A percentile compares a stretch with the other conserved stretches of the same genome.
These are phyloP conservation scores for Pseudocheirus occidentalis DNA, from an alignment of 2,797 vertebrate genomes.

Conservation along the genomic window DNA sequence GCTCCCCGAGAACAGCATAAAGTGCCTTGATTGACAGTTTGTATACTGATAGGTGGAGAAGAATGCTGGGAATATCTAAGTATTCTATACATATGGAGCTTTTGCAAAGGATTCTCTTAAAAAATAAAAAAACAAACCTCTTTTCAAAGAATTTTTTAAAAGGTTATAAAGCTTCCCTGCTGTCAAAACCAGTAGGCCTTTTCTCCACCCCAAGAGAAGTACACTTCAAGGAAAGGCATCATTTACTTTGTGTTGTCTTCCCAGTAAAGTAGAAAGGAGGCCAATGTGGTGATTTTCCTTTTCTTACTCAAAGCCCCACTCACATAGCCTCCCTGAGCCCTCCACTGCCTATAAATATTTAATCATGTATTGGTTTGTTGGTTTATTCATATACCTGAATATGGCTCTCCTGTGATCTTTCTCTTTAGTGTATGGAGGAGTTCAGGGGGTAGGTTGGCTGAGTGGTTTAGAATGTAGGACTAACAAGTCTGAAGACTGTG, in stretches of 20 bases:
- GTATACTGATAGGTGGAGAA: conserved; percentile 14
- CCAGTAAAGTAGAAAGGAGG: neutral
- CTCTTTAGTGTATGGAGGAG: neutral
- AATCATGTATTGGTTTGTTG: conserved; percentile 29
- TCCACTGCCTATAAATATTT: neutral
- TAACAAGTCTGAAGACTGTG: conserved; percentile 44
- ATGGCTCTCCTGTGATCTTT: neutral
- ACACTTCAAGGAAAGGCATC: neutral
- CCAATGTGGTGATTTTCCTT: neutral
- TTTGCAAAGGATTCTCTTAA: conserved; percentile 30
- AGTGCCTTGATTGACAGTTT: conserved; percentile 4
- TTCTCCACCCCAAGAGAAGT: neutral
- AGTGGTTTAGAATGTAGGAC: conserved; percentile 10
- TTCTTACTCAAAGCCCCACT: neutral
- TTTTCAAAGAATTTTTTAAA: neutral
- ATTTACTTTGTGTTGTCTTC: neutral
- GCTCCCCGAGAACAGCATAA: neutral
- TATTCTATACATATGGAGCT: neutral
- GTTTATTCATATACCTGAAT: conserved; percentile 36
- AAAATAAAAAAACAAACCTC: neutral
- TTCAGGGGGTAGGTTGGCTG: neutral
- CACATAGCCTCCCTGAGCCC: neutral
- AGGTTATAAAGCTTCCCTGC: neutral
- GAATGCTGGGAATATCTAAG: neutral
- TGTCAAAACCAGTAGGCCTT: neutral